Conservation (phyloP, 2,888 invertebrate species). For the Acrobasis repandana region DNA sequence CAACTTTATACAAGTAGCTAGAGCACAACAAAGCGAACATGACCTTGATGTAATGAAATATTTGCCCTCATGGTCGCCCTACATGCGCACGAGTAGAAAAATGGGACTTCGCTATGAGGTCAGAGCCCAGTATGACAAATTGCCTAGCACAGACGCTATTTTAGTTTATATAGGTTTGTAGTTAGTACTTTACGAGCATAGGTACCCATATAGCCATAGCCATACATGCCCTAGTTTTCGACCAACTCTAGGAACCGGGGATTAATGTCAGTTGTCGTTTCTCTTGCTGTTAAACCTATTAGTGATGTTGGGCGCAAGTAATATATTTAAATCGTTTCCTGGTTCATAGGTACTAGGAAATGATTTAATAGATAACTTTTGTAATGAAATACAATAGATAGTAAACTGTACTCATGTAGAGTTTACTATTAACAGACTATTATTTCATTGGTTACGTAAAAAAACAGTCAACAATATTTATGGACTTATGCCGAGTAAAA, state of each 20-base stretch:
- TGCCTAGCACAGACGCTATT: slow-evolving; percentile 23
- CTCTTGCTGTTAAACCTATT: not conserved
- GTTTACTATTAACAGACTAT: not conserved
- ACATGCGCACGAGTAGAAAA: slow-evolving; percentile 32
- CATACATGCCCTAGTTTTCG: slow-evolving; percentile 1
- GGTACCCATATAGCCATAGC: not conserved
- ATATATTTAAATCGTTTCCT: not conserved
- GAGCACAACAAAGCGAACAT: slow-evolving; percentile 22
- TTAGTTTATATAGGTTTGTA: slow-evolving; percentile 34
- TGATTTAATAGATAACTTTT: no score
- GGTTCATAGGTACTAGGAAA: not conserved
- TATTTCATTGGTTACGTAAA: no score
- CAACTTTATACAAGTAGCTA: not conserved
- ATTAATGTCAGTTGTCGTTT: not conserved
- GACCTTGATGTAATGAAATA: slow-evolving; percentile 5
- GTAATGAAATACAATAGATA: no score
- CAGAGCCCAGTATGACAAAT: slow-evolving; percentile 32
- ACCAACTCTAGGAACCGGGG: not conserved
- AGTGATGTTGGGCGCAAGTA: not conserved
- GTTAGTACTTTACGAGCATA: not conserved
- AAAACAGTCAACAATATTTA: no score
- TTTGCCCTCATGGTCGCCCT: slow-evolving; percentile 30
- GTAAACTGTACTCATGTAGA: no score
- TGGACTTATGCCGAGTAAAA: no score
- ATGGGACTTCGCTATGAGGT: slow-evolving; percentile 20